Conservation (phyloP, 2,113 vertebrate species). For the Panurus biarmicus region DNA sequence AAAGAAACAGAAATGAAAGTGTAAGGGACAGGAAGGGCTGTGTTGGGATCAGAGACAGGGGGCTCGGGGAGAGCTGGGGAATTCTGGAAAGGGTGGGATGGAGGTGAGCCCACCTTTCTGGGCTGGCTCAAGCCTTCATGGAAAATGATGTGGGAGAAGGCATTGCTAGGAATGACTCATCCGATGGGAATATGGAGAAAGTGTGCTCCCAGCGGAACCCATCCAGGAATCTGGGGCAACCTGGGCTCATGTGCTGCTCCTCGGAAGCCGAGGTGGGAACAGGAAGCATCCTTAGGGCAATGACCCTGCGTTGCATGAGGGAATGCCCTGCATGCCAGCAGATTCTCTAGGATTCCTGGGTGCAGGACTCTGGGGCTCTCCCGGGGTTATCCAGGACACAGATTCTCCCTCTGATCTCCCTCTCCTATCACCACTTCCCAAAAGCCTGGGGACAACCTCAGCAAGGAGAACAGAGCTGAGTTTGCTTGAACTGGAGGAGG, state of each 20-base stretch:
- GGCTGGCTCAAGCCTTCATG: neutral
- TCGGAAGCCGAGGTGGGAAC: neutral
- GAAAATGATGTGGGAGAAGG: neutral
- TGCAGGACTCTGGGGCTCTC: neutral
- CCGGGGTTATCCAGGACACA: neutral
- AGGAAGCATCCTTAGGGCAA: neutral
- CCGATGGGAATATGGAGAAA: neutral
- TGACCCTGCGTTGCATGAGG: accelerated
- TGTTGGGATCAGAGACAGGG: slow-evolving; percentile 44
- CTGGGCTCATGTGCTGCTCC: neutral
- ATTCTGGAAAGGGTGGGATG: neutral
- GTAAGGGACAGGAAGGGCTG: slow-evolving; percentile 67
- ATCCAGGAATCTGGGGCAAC: neutral
- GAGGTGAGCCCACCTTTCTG: neutral
- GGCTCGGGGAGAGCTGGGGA: slow-evolving; percentile 8
- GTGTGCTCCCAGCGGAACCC: neutral
- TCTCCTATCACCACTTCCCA: neutral
- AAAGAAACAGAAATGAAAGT: slow-evolving; percentile 75
- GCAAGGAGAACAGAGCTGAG: neutral
- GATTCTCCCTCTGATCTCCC: neutral
- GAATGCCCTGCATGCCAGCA: neutral
- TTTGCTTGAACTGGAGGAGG: neutral
- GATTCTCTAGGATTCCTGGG: accelerated
- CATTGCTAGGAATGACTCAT: neutral
- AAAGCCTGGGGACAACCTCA: neutral